Percentiles rank a stretch among this genome's conserved stretches.
phyloP scores from a whole-genome alignment of 2,113 vertebrate species.

The Ornithorhynchus anatinus region DNA sequence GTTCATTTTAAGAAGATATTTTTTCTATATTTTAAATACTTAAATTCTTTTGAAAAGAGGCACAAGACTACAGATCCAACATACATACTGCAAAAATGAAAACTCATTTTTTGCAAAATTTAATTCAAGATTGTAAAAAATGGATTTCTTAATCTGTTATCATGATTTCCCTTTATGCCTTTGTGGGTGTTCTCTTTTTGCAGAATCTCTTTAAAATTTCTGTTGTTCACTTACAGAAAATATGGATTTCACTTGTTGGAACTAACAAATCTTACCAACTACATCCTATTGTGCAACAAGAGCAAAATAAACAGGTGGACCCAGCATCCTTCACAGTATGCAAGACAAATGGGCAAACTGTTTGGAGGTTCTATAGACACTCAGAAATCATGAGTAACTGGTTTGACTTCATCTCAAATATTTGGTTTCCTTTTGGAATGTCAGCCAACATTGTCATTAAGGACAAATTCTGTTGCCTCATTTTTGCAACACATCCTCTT shows the following conservation, averaged over 20 bases:
- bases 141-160: slow-evolving; percentile 8
- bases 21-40: slow-evolving; percentile 23
- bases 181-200: slow-evolving; percentile 38
- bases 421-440: slow-evolving; percentile 27
- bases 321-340: slow-evolving; percentile 54
- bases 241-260: slow-evolving; percentile 55
- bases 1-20: slow-evolving; percentile 4
- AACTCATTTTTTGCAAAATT: not conserved
- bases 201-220: slow-evolving; percentile 44
- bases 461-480: not conserved
- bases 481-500: not conserved
- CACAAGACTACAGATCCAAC: not conserved
- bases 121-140: not conserved
- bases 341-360: slow-evolving; percentile 35
- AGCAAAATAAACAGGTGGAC: slow-evolving; percentile 75
- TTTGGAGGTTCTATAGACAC: slow-evolving; percentile 45
- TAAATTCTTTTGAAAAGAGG: slow-evolving; percentile 23
- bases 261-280: slow-evolving; percentile 61
- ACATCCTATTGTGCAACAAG: slow-evolving; percentile 63
- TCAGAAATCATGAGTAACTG: slow-evolving; percentile 53
- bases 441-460: slow-evolving; percentile 39
- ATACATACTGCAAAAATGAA: not conserved
- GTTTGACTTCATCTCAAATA: slow-evolving; percentile 46
- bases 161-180: slow-evolving; percentile 26
- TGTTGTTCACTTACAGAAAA: slow-evolving; percentile 61